Evolutionary conservation across 2,888 invertebrate genomes (phyloP), one percentile per base, ranked within the genome.

Genomic region (Girardia tigrina): DNA sequence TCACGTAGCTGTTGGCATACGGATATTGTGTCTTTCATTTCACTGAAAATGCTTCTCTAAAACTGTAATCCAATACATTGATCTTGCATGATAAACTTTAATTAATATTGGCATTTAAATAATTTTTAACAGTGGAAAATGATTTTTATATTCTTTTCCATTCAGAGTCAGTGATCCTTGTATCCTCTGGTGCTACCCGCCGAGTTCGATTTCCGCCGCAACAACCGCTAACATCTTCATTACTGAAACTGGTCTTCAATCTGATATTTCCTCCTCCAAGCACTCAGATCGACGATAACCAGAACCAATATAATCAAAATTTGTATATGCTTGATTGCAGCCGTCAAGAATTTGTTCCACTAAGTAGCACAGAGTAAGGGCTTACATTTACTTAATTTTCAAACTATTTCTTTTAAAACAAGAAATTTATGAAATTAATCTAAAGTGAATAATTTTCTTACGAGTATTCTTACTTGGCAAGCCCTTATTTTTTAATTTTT

Each of bases 331-430:
- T 56, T 56, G 56, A 56, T 56, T 56, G 56, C 23, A 56, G 8
- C n/a, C 56, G 56, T 12, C 56, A 56, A 23, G 56, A 56, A 36
- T 36, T 36, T 36, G 36, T 36, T 12, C 36, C 8, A 36, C 16
- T 36, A 36, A 16, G 36, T 16, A 36, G 16, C 36, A 36, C 36
- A 36, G 36, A 36, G 36, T 36, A 36, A 16, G 36, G 36, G 16
- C 16, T 36, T 36, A 16, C 36, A 36, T 36, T 36, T 36, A 12
- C 16, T 8, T 36, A 8, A 36, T 36, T 36, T 16, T 36, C 16
- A 12, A 12, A 8, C 36, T 36, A n/a, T n/a, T n/a, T n/a, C n/a
- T n/a, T 94, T 85, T 95, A 16, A 27, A 23, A 77, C 20, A 0
- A n/a, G 26, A 28, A 29, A n/a, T n/a, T n/a, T n/a, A n/a, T n/a